Base-by-base conservation (phyloP, 2,888 invertebrate genomes). In the Hipparchia semele region DNA sequence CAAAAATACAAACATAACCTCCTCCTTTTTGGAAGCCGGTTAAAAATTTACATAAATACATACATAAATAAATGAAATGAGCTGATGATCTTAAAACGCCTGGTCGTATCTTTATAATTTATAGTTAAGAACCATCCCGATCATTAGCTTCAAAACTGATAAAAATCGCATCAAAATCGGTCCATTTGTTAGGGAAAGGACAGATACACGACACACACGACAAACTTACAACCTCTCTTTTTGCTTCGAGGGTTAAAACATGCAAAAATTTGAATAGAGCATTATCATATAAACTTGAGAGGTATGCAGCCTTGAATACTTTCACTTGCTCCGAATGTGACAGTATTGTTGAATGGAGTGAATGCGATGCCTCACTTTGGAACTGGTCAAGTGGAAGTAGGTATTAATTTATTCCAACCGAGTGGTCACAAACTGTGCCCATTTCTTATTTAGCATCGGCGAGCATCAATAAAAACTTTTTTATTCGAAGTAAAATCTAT, bases 271-370 rank as follows among this genome's bases (percentile, higher is more conserved):
- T 39, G 60, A 68, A 60, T 45, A 51, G 60, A n/a, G 51, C 56
- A 67, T n/a, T 12, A 61, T 33, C 33, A 33, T 65, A 53, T 53
- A 65, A 65, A 65, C 65, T 39, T 65, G 65, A 65, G 10, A 49
- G 39, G n/a, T 56, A 45, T 46, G 12, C 39, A 73, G 68, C 75
- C 73, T 75, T 73, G 73, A 70, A 70, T 58, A 73, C 75, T 75
- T 73, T 75, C 75, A 73, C 75, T 75, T 73, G 71, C 49, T 62
- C 69, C 64, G 72, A 75, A 75, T 75, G 68, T 65, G 72, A 71
- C 72, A 67, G 69, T 71, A 68, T 73, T 71, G 51, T 71, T 73
- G 62, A 75, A 75, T 73, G 71, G 62, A 73, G 56, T 72, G 71
- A 70, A 62, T 62, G 70, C 23, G 69, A 69, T 61, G 69, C n/a